phyloP scores from a whole-genome alignment of 2,888 invertebrate genomes.

The Anoncus sp. region DNA sequence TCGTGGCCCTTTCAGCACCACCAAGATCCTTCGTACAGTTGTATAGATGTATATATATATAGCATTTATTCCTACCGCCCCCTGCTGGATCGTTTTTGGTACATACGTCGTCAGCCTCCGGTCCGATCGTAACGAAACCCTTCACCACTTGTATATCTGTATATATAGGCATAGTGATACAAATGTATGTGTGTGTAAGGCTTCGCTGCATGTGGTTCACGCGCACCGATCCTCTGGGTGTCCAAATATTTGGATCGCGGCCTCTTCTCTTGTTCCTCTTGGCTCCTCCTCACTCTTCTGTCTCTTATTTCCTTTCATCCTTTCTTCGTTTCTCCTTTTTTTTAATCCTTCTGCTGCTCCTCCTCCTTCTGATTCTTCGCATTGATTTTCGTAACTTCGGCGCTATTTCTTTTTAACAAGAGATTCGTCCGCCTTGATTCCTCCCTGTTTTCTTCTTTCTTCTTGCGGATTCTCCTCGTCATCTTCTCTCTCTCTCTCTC shows the following conservation, averaged over 20 bases:
- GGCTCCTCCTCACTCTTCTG: slow-evolving; percentile 11
- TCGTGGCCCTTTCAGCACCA: slow-evolving; percentile 55
- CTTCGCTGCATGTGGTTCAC: slow-evolving; percentile 54
- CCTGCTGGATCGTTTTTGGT: slow-evolving; percentile 27
- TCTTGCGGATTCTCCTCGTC: slow-evolving; percentile 41
- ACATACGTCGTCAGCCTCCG: slow-evolving; percentile 54
- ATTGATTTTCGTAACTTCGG: slow-evolving; percentile 58
- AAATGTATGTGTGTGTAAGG: neutral
- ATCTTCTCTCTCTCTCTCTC: slow-evolving; percentile 30
- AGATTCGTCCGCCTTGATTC: slow-evolving; percentile 52
- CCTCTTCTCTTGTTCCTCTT: slow-evolving; percentile 48
- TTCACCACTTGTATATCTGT: neutral
- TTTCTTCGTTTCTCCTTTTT: slow-evolving; percentile 14
- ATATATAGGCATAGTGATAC: slow-evolving; percentile 1
- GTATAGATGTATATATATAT: slow-evolving; percentile 11
- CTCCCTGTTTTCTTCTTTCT: slow-evolving; percentile 38
- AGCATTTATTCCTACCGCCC: neutral
- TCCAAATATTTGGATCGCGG: slow-evolving; percentile 81
- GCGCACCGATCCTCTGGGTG: slow-evolving; percentile 67
- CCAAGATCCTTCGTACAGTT: slow-evolving; percentile 11
- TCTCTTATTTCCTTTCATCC: slow-evolving; percentile 16
- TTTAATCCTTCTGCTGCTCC: slow-evolving; percentile 48
- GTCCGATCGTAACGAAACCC: slow-evolving; percentile 42
- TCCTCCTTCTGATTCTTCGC: slow-evolving; percentile 56
- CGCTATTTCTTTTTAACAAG: slow-evolving; percentile 62